phyloP scores from a whole-genome alignment of 2,113 vertebrate species.

The Chrysemys picta region DNA sequence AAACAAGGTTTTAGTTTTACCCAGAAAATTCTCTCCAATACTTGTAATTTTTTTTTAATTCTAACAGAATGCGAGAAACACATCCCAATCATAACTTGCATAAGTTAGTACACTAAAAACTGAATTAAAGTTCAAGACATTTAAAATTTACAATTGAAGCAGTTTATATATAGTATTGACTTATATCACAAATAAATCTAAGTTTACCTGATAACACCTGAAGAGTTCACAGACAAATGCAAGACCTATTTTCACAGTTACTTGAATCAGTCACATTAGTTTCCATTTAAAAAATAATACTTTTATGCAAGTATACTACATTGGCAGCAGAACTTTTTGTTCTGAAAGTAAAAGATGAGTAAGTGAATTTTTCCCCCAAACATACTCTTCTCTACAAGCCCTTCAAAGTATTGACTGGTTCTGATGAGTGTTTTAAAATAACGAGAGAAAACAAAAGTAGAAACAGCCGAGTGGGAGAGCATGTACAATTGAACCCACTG shows the following conservation, averaged over 20 bases:
- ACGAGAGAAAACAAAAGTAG: background rate
- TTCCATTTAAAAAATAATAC: conserved; percentile 67
- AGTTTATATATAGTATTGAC: conserved; percentile 56
- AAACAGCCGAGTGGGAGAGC: background rate
- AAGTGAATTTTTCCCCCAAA: background rate
- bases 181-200: conserved; percentile 54
- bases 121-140: conserved; percentile 61
- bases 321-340: conserved; percentile 58
- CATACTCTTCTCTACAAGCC: background rate
- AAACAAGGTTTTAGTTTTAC: background rate
- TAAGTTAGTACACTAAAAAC: conserved; percentile 65
- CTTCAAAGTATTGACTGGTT: conserved; percentile 22
- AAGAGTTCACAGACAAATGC: conserved; percentile 69
- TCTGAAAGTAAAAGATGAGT: conserved; percentile 48
- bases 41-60: conserved; percentile 27
- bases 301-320: conserved; percentile 62
- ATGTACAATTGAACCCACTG: conserved; percentile 24
- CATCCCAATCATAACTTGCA: background rate
- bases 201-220: conserved; percentile 57
- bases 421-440: conserved; percentile 28
- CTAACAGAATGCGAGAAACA: conserved; percentile 3
- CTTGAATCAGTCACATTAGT: conserved; percentile 72
- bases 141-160: conserved; percentile 65
- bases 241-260: conserved; percentile 80
- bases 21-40: conserved; percentile 17